These are phyloP conservation scores for Drosophila oshimai DNA, from an alignment of 1,140 invertebrate species.

Conservation along the genomic window DNA sequence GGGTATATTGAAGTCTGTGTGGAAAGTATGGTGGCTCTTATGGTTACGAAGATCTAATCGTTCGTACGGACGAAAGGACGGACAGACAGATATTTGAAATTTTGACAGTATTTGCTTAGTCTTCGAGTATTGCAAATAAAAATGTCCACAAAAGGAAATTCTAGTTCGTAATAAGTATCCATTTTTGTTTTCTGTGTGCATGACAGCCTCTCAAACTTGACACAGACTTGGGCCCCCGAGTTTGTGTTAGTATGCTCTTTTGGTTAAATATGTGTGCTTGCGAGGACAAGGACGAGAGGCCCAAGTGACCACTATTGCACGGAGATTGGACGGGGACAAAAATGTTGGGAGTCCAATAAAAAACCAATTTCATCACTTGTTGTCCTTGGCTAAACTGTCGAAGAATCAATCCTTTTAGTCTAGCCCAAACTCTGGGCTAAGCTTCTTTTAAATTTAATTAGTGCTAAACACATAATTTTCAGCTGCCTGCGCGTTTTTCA, in stretches of 20 bases:
- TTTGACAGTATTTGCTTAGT: too few relatives aligned
- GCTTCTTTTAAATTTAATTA: slow-evolving; percentile 69
- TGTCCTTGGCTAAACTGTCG: slow-evolving; percentile 11
- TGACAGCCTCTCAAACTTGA: slow-evolving; percentile 57
- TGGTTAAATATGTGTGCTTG: slow-evolving; percentile 1
- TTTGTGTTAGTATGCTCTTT: neutral
- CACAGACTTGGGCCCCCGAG: slow-evolving; percentile 16
- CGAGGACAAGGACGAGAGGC: slow-evolving; percentile 55
- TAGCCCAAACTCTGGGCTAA: neutral
- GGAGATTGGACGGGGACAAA: neutral
- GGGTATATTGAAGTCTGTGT: too few relatives aligned
- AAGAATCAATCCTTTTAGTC: neutral
- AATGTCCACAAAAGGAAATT: too few relatives aligned
- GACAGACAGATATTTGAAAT: too few relatives aligned
- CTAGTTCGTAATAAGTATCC: too few relatives aligned
- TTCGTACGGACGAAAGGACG: too few relatives aligned
- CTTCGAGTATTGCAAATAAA: too few relatives aligned
- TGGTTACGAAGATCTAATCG: too few relatives aligned
- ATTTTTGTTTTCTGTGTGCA: neutral
- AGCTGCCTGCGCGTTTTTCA: slow-evolving; percentile 44
- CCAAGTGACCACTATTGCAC: slow-evolving; percentile 5
- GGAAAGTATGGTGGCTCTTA: too few relatives aligned
- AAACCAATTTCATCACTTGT: slow-evolving; percentile 22
- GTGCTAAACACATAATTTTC: too few relatives aligned
- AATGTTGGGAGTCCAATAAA: slow-evolving; percentile 1